Base-by-base conservation (phyloP, 2,888 invertebrate species). In the Nasonia oneida region DNA sequence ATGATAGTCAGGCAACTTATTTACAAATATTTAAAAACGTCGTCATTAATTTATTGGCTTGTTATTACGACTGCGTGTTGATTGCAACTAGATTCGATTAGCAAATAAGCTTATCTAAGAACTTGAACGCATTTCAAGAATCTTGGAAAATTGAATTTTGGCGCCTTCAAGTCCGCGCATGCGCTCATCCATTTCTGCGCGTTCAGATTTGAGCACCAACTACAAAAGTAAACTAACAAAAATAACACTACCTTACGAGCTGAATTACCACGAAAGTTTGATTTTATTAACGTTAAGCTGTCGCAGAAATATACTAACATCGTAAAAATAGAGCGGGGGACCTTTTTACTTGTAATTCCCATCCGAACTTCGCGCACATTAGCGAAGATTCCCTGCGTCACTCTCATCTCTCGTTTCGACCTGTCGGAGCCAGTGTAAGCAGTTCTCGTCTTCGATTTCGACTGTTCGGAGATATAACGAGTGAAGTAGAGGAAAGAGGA, bases 151-250 rank as follows among this genome's bases (percentile, higher is more conserved):
- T 74, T 47, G 10, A 78, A 81, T 64, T 12, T 64, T 64, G 6
- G 70, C 82, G 76, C 76, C 2, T 2, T 61, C 5, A n/a, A 61
- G 57, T n/a, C 37, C 14, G 23, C 53, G 70, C 77, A 77, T 77
- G 83, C 77, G 77, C 23, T 29, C 10, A 33, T 12, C 29, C 18
- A 23, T 42, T 70, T 53, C 50, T 70, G 71, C 70, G 77, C 70
- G 12, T 57, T 53, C 74, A 42, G 47, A 33, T 81, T 61, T 42
- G 8, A 76, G 47, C 73, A 73, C 42, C 67, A 76, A 74, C 42
- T 81, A 64, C 29, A 61, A 39, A 73, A 33, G n/a, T 50, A 80
- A n/a, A 15, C 33, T 33, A 50, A 33, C 8, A 70, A 80, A 71
- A 57, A n/a, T 39, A 29, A 50, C 33, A 37, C 50, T n/a, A 29